Conservation (phyloP, 2,797 vertebrate species). For the Pipistrellus nathusii region DNA sequence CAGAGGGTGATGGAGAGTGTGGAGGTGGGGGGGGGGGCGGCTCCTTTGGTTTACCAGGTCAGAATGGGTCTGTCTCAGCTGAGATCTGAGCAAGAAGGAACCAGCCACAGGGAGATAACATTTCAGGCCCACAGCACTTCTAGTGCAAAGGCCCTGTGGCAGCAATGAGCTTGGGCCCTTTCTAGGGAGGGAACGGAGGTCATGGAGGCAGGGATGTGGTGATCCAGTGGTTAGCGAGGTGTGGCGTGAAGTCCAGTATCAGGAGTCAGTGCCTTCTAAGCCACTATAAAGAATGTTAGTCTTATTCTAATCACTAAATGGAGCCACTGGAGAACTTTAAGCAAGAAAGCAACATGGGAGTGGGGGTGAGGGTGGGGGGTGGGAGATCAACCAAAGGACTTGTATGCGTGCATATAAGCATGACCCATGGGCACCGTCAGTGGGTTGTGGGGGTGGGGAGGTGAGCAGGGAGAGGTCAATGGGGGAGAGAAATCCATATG, state of each 20-base stretch:
- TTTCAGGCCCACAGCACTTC: background rate
- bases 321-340: background rate
- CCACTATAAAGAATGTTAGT: background rate
- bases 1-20: background rate
- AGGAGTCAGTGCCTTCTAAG: fast-evolving
- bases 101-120: background rate
- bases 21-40: no score
- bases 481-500: no score
- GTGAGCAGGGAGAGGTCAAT: no score
- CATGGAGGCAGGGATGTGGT: background rate
- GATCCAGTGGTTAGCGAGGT: background rate
- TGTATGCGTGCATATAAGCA: no score
- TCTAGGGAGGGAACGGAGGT: background rate
- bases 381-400: no score
- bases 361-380: fast-evolving
- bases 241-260: background rate
- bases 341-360: no score
- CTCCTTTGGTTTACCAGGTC: background rate
- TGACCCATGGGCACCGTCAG: no score
- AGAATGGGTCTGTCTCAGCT: background rate
- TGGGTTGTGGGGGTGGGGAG: no score
- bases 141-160: constrained; percentile 29
- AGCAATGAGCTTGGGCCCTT: background rate
- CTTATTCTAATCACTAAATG: background rate
- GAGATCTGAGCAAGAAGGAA: background rate